A percentile compares a stretch with the other conserved stretches of the same genome.
phyloP scores from a whole-genome alignment of 37 sponge, comb jelly and placozoan species.

The Spongilla lacustris region DNA sequence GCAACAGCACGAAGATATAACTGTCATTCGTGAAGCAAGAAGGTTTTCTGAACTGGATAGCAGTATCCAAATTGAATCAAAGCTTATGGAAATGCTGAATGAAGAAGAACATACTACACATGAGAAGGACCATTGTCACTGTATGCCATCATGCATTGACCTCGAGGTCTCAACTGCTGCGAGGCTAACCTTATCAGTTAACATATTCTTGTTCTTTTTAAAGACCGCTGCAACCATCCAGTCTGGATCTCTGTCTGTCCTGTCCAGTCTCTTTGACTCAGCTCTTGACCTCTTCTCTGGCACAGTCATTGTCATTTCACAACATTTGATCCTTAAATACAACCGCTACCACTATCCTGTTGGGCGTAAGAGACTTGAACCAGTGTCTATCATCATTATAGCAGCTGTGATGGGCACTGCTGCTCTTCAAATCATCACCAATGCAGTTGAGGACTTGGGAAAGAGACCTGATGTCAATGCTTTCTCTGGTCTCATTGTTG shows the following conservation, averaged over 20 bases:
- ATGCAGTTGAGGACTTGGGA: conserved; percentile 34
- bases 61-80: not conserved
- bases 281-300: conserved; percentile 68
- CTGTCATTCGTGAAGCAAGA: conserved; percentile 28
- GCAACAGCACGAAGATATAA: conserved; percentile 29
- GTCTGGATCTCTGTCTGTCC: conserved; percentile 55
- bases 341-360: conserved; percentile 49
- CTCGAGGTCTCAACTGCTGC: conserved; percentile 35
- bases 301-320: conserved; percentile 21
- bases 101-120: not conserved
- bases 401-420: conserved; percentile 72
- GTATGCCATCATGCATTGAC: not conserved
- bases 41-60: not conserved
- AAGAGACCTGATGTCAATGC: conserved; percentile 35
- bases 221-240: conserved; percentile 50
- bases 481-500: conserved; percentile 49
- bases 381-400: conserved; percentile 56
- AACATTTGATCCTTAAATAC: conserved; percentile 27
- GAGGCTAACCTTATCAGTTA: conserved; percentile 42
- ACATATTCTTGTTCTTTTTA: conserved; percentile 43
- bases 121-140: not conserved
- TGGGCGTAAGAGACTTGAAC: conserved; percentile 54
- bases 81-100: not conserved
- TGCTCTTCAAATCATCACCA: conserved; percentile 50
- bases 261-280: conserved; percentile 66